Evolutionary conservation across 2,888 invertebrate genomes (phyloP).

Genomic region (Reticulitermes lucifugus): DNA sequence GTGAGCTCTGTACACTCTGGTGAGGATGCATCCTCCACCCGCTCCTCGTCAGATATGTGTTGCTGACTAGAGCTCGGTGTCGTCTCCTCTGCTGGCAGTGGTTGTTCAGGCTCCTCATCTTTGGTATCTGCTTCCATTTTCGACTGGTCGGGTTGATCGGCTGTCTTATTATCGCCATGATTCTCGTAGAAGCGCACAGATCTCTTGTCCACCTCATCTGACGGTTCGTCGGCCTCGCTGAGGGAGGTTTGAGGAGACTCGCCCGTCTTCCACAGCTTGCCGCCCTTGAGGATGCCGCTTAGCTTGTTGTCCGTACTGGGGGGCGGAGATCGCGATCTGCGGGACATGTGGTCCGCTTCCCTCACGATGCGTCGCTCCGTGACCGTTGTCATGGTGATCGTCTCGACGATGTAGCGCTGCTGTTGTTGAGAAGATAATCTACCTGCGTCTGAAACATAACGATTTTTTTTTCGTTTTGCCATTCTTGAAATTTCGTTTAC

Average conservation of each 20-base stretch:
- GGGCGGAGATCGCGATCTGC: conserved; percentile 30
- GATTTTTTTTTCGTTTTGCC: too few species aligned
- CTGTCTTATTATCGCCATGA: conserved; percentile 18
- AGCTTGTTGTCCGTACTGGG: conserved; percentile 49
- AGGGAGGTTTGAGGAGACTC: conserved; percentile 70
- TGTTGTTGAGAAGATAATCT: conserved; percentile 56
- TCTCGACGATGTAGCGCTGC: conserved; percentile 73
- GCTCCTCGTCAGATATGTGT: conserved; percentile 44
- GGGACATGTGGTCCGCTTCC: conserved; percentile 62
- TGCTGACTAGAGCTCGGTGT: conserved; percentile 59
- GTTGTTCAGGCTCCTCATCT: not conserved
- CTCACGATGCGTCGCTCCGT: conserved; percentile 73
- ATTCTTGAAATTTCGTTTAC: too few species aligned
- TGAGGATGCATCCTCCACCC: conserved; percentile 50
- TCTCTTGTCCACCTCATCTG: conserved; percentile 63
- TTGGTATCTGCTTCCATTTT: not conserved
- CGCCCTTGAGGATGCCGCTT: conserved; percentile 82
- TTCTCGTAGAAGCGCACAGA: conserved; percentile 52
- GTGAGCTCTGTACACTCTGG: conserved; percentile 64
- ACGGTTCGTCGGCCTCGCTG: conserved; percentile 55
- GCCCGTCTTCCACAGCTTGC: conserved; percentile 77
- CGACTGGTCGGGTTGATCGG: not conserved
- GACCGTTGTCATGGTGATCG: conserved; percentile 76
- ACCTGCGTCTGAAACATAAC: conserved; percentile 17
- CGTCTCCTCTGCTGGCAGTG: conserved; percentile 35